phyloP scores from a whole-genome alignment of 2,113 vertebrate species.

The Paedocypris sp. region DNA sequence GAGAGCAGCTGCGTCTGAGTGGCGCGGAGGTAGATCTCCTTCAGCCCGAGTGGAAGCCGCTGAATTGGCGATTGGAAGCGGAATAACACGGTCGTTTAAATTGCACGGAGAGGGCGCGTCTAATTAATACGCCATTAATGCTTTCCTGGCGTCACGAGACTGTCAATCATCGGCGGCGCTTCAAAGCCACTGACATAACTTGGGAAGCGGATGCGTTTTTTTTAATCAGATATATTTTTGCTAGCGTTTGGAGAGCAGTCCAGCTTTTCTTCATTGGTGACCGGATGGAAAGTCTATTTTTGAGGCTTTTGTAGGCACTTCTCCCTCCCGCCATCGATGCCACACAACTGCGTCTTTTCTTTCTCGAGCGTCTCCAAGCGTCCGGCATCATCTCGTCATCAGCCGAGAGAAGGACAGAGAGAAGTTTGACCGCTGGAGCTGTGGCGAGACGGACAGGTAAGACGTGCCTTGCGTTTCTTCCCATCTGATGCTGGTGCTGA shows the following conservation, averaged over 20 bases:
- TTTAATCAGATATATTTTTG: not conserved
- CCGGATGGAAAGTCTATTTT: conserved; percentile 5
- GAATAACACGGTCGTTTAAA: conserved; percentile 21
- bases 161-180: not conserved
- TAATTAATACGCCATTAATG: not conserved
- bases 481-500: conserved; percentile 36
- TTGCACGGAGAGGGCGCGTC: not conserved
- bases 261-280: not conserved
- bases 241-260: not conserved
- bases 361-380: conserved; percentile 1
- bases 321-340: not conserved
- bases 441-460: conserved; percentile 37
- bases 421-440: conserved; percentile 8
- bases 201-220: conserved; percentile 4
- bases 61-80: conserved; percentile 21
- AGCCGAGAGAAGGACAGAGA: not conserved
- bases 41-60: conserved; percentile 27
- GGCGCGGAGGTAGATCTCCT: conserved; percentile 16
- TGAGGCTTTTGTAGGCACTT: not conserved
- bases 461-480: conserved; percentile 30
- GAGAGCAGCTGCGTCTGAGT: conserved; percentile 32
- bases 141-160: conserved; percentile 5
- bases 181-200: not conserved
- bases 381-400: conserved; percentile 4
- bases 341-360: conserved; percentile 20